Evolutionary conservation across 2,888 invertebrate genomes (phyloP).

Genomic region (Rhaphigaster nebulosa): DNA sequence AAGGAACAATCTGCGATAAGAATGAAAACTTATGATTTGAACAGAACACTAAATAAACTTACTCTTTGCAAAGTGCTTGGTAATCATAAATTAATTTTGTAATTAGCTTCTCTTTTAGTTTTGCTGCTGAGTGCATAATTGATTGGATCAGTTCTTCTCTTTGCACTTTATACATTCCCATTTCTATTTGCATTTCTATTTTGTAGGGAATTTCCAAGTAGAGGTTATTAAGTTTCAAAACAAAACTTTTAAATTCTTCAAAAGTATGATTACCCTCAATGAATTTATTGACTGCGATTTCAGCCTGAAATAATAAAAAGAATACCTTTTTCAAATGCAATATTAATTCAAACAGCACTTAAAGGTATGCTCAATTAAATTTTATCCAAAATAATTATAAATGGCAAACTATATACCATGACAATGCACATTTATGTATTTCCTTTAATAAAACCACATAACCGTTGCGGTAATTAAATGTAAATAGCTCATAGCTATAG

Average conservation of each 20-base stretch:
- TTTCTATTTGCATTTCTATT: constrained; percentile 77
- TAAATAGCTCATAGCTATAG: too few species aligned
- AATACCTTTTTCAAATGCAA: neutral
- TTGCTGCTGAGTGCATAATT: constrained; percentile 78
- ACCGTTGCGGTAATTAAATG: too few species aligned
- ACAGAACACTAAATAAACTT: neutral
- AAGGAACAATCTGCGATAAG: neutral
- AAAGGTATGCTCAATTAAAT: neutral
- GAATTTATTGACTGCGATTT: constrained; percentile 77
- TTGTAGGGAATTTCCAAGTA: constrained; percentile 71
- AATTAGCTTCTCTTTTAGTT: constrained; percentile 79
- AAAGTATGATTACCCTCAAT: constrained; percentile 76
- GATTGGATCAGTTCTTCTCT: constrained; percentile 82
- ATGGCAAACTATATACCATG: neutral
- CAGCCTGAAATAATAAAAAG: constrained; percentile 70
- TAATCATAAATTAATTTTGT: constrained; percentile 84
- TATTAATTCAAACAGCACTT: neutral
- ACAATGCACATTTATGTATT: too few species aligned
- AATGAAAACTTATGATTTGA: neutral
- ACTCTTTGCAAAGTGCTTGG: constrained; percentile 82
- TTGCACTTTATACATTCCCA: constrained; percentile 89
- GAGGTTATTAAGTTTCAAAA: constrained; percentile 70
- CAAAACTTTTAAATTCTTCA: constrained; percentile 70
- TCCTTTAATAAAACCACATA: too few species aligned
- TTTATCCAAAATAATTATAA: neutral